These are phyloP conservation scores for Aratinga solstitialis DNA, from an alignment of 2,797 vertebrate species.

Conservation along the genomic window DNA sequence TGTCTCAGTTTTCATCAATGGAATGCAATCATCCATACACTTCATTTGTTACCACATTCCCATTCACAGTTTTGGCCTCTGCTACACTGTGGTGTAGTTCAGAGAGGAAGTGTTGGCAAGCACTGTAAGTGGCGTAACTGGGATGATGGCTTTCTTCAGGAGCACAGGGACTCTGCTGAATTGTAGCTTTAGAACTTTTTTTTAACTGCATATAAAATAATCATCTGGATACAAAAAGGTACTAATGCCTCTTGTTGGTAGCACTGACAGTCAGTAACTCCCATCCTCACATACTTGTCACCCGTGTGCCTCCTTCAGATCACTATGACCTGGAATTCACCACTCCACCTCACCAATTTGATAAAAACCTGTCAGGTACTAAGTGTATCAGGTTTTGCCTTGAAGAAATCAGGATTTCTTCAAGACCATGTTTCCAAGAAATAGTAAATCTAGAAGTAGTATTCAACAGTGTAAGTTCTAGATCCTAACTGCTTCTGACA, in stretches of 20 bases:
- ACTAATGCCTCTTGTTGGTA: neutral
- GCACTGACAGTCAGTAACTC: neutral
- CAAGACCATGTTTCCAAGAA: neutral
- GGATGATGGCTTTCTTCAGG: neutral
- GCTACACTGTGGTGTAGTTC: neutral
- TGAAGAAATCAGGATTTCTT: neutral
- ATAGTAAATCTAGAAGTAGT: neutral
- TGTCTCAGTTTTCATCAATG: neutral
- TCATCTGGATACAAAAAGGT: neutral
- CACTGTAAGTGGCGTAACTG: neutral
- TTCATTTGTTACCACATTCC: neutral
- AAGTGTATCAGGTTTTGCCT: neutral
- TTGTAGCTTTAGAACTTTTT: neutral
- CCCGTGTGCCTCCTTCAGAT: accelerated
- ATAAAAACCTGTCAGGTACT: neutral
- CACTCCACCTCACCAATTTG: neutral
- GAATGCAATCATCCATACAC: neutral
- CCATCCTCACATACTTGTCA: neutral
- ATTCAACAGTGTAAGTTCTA: neutral
- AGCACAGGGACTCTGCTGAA: neutral
- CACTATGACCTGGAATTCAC: neutral
- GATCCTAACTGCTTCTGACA: neutral
- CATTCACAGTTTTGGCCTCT: neutral
- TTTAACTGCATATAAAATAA: neutral
- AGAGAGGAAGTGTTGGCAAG: neutral